A percentile compares a stretch with the other conserved stretches of the same genome.
phyloP scores from a whole-genome alignment of 2,113 vertebrate species.

The Bubo bubo region DNA sequence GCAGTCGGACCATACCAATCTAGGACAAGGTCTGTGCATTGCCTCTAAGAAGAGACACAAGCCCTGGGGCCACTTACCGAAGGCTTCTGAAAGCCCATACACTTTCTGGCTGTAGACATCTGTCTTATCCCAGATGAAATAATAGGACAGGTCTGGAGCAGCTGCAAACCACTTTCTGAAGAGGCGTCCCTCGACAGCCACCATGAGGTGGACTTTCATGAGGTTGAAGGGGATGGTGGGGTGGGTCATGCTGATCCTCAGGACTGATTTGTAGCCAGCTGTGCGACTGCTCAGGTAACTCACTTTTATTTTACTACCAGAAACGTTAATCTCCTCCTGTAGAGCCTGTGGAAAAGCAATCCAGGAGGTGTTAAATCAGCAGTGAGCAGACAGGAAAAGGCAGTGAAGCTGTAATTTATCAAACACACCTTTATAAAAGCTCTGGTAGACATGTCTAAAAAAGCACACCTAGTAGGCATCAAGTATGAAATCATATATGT shows the following conservation, averaged over 20 bases:
- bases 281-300: slow-evolving; percentile 94
- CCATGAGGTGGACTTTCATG: slow-evolving; percentile 98
- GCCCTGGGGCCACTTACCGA: slow-evolving; percentile 79
- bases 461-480: background rate
- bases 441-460: slow-evolving; percentile 4
- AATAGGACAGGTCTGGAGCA: slow-evolving; percentile 88
- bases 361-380: slow-evolving; percentile 38
- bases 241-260: slow-evolving; percentile 91
- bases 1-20: background rate
- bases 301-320: slow-evolving; percentile 88
- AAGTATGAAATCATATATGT: background rate
- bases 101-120: slow-evolving; percentile 98
- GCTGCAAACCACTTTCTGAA: slow-evolving; percentile 97
- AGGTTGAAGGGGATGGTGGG: slow-evolving; percentile 94
- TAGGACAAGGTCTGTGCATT: background rate
- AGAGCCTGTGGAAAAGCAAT: slow-evolving; percentile 80
- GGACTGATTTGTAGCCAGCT: slow-evolving; percentile 92
- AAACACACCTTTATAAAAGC: slow-evolving; percentile 33
- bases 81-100: slow-evolving; percentile 92
- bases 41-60: background rate
- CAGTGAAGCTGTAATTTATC: slow-evolving; percentile 41
- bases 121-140: slow-evolving; percentile 97
- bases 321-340: slow-evolving; percentile 89
- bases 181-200: slow-evolving; percentile 93
- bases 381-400: background rate